Conservation (phyloP, 2,888 invertebrate genomes). For the Oasisia sp. region DNA sequence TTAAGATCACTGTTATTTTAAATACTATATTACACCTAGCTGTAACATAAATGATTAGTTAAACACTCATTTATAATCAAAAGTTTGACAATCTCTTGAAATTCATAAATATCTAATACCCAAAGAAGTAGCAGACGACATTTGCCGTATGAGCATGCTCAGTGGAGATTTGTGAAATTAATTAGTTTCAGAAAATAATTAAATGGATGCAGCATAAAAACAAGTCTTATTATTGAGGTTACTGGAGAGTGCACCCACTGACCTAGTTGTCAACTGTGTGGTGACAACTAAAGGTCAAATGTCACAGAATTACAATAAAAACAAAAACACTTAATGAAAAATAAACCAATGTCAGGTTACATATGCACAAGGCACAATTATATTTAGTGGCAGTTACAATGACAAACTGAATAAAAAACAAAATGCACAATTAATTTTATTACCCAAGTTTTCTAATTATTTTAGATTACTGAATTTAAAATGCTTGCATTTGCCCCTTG, state of each 20-base stretch:
- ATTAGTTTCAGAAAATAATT: neutral
- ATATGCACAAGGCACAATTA: neutral
- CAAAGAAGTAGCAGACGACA: neutral
- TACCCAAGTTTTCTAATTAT: too few species aligned
- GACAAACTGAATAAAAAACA: too few species aligned
- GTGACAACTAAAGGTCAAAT: neutral
- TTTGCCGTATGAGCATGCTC: neutral
- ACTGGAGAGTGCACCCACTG: neutral
- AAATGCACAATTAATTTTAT: too few species aligned
- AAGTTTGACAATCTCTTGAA: neutral
- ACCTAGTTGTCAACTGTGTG: neutral
- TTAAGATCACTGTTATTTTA: neutral
- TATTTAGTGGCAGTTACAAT: neutral
- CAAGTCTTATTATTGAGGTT: neutral
- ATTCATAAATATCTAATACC: neutral
- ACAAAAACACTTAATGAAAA: neutral
- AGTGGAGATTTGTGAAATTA: neutral
- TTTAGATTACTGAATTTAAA: neutral
- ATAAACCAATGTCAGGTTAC: neutral
- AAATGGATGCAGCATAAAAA: neutral
- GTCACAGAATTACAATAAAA: neutral
- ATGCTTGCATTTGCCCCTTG: neutral
- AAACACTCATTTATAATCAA: neutral
- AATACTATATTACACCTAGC: neutral
- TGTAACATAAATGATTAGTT: neutral